Conservation (phyloP, 2,797 vertebrate genomes). For the Rhinophrynus dorsalis region DNA sequence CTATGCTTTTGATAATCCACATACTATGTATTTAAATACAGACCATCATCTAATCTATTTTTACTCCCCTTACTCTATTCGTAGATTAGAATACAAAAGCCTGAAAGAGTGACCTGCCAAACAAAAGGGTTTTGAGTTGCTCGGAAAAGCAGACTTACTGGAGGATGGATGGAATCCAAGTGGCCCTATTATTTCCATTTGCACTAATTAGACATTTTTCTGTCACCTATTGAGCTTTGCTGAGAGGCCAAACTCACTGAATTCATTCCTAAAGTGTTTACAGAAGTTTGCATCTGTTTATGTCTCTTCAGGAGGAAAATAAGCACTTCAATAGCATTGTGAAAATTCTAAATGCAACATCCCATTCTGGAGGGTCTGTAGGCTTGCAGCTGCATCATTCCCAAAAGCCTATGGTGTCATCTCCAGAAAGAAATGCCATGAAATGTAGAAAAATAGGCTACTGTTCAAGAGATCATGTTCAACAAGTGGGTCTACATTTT, state of each 20-base stretch:
- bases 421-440: slow-evolving; percentile 2
- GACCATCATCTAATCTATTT: slow-evolving; percentile 69
- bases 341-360: slow-evolving; percentile 74
- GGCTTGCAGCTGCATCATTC: slow-evolving; percentile 74
- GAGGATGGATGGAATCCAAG: slow-evolving; percentile 81
- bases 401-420: slow-evolving; percentile 47
- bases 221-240: slow-evolving; percentile 79
- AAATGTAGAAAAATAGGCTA: not conserved
- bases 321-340: slow-evolving; percentile 84
- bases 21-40: slow-evolving; percentile 63
- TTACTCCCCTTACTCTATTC: slow-evolving; percentile 66
- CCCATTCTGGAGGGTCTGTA: slow-evolving; percentile 70
- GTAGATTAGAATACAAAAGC: slow-evolving; percentile 74
- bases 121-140: slow-evolving; percentile 80
- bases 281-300: slow-evolving; percentile 86
- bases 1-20: slow-evolving; percentile 57
- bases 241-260: slow-evolving; percentile 83
- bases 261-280: slow-evolving; percentile 85
- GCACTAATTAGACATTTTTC: slow-evolving; percentile 88
- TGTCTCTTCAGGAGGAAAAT: slow-evolving; percentile 85
- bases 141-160: slow-evolving; percentile 78
- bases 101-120: slow-evolving; percentile 74
- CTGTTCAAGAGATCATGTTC: slow-evolving; percentile 35
- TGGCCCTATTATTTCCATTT: slow-evolving; percentile 83
- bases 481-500: not conserved